phyloP scores from a whole-genome alignment of 2,797 vertebrate genomes.

The Brachyrhaphis roseni region DNA sequence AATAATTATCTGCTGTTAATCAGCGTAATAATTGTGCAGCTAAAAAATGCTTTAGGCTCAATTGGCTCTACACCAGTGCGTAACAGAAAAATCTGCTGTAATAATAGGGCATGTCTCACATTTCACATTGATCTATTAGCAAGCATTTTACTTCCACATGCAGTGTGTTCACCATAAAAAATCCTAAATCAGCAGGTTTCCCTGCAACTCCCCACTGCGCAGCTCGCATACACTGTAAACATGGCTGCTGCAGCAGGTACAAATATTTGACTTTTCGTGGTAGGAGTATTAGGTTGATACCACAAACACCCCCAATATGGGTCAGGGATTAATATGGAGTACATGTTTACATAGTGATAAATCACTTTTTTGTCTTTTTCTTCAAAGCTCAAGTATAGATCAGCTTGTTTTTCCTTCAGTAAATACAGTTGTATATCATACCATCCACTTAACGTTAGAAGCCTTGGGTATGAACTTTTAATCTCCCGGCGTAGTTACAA shows the following conservation, averaged over 20 bases:
- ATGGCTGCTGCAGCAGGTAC: constrained; percentile 5
- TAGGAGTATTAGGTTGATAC: background rate
- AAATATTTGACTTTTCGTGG: constrained; percentile 10
- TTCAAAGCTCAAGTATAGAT: background rate
- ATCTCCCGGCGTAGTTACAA: too few species aligned
- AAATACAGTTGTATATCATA: background rate
- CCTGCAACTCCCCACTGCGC: background rate
- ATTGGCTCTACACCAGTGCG: constrained; percentile 10
- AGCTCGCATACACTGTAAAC: constrained; percentile 4
- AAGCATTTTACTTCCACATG: constrained; percentile 11
- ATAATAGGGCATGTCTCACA: constrained; percentile 20
- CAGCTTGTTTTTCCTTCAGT: background rate
- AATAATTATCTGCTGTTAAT: constrained; percentile 27
- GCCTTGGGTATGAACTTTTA: background rate
- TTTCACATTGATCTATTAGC: constrained; percentile 8
- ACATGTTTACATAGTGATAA: constrained; percentile 25
- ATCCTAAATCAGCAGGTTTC: constrained; percentile 4
- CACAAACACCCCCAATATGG: constrained; percentile 9
- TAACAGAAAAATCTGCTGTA: constrained; percentile 15
- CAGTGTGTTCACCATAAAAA: constrained; percentile 2
- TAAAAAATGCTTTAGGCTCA: constrained; percentile 24
- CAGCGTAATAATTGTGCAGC: constrained; percentile 21
- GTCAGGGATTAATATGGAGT: constrained; percentile 18
- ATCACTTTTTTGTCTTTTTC: background rate
- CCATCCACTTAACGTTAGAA: background rate